Evolutionary conservation across 1,140 invertebrate species (phyloP).

Genomic region (Akabosia matsudoensis): DNA sequence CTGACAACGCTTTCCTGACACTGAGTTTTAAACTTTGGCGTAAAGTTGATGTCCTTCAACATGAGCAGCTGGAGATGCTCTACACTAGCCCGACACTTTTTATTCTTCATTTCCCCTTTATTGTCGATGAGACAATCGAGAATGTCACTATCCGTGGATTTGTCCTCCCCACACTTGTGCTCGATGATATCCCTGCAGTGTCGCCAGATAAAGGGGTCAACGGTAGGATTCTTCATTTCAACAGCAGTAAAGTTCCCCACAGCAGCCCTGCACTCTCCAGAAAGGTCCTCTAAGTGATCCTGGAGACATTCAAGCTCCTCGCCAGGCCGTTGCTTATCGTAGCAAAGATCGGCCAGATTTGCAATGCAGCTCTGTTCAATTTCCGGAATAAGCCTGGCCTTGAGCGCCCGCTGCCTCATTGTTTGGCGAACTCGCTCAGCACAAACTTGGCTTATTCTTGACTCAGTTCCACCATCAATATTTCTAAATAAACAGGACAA

Average conservation of each 20-base stretch:
- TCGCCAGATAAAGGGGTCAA: slow-evolving; percentile 44
- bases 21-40: slow-evolving; percentile 90
- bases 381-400: slow-evolving; percentile 88
- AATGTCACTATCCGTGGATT: slow-evolving; percentile 62
- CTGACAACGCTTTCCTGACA: slow-evolving; percentile 78
- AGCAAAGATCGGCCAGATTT: slow-evolving; percentile 79
- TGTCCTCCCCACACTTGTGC: slow-evolving; percentile 48
- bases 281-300: slow-evolving; percentile 73
- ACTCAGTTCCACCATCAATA: slow-evolving; percentile 67
- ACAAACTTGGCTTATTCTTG: slow-evolving; percentile 55
- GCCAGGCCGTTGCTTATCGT: slow-evolving; percentile 74
- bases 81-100: slow-evolving; percentile 86
- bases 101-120: slow-evolving; percentile 77
- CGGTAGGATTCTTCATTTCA: slow-evolving; percentile 56
- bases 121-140: slow-evolving; percentile 91
- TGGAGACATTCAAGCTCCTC: slow-evolving; percentile 92
- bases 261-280: slow-evolving; percentile 63
- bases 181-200: slow-evolving; percentile 43
- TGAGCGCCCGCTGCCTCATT: slow-evolving; percentile 85
- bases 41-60: slow-evolving; percentile 91
- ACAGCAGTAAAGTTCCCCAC: slow-evolving; percentile 86
- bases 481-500: slow-evolving; percentile 88
- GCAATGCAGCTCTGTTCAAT: slow-evolving; percentile 85
- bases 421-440: slow-evolving; percentile 77
- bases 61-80: slow-evolving; percentile 92